Evolutionary conservation across 2,113 vertebrate species (phyloP).

Genomic region (Grus americana): DNA sequence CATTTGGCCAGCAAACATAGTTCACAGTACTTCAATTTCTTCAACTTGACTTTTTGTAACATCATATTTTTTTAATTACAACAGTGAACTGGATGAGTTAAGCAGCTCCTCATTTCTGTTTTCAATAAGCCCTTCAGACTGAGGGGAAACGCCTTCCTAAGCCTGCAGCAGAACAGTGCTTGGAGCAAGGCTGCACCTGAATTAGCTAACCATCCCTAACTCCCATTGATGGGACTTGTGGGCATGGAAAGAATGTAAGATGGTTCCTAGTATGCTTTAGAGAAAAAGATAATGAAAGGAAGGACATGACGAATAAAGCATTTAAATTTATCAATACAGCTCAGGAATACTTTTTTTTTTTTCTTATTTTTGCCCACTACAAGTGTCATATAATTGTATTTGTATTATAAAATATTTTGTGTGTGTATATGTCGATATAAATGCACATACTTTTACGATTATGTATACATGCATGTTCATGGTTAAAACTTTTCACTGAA

Average conservation of each 20-base stretch:
- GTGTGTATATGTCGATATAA: accelerated
- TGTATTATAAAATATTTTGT: neutral
- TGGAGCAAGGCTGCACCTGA: neutral
- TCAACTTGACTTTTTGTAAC: neutral
- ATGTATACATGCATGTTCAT: neutral
- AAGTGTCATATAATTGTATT: neutral
- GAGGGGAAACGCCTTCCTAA: neutral
- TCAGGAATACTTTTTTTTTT: neutral
- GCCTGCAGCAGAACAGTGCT: neutral
- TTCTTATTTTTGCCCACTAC: neutral
- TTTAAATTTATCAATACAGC: neutral
- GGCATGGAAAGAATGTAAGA: neutral
- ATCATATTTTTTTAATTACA: neutral
- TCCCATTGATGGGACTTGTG: neutral
- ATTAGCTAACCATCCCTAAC: neutral
- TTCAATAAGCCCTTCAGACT: neutral
- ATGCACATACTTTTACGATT: neutral
- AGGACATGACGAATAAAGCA: neutral
- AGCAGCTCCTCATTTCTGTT: neutral
- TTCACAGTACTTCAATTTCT: neutral
- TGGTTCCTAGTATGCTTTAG: neutral
- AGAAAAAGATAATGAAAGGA: neutral
- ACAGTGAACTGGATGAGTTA: neutral
- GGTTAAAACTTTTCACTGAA: neutral
- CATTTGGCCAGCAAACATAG: neutral